phyloP scores from a whole-genome alignment of 2,888 invertebrate genomes.

The Sphaeridia pumilis region DNA sequence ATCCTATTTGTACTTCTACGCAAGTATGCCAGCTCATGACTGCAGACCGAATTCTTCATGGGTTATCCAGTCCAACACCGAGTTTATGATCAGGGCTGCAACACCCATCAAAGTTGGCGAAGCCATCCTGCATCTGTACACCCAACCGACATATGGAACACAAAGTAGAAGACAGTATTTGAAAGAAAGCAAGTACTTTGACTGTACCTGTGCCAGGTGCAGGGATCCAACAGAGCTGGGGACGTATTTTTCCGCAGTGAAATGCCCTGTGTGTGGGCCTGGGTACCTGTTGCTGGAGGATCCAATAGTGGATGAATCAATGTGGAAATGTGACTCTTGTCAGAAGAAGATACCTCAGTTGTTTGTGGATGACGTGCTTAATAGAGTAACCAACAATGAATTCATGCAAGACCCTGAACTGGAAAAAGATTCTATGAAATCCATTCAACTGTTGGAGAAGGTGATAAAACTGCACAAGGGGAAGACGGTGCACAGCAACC shows the following conservation, averaged over 20 bases:
- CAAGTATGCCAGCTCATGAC: conserved; percentile 27
- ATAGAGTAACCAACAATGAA: not conserved
- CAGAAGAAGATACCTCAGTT: not conserved
- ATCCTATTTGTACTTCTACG: conserved; percentile 23
- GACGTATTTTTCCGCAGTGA: conserved; percentile 28
- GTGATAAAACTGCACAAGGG: conserved; percentile 17
- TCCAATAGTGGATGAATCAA: conserved; percentile 11
- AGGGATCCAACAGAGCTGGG: conserved; percentile 23
- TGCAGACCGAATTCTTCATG: conserved; percentile 31
- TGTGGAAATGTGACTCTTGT: conserved; percentile 6
- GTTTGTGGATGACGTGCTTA: conserved; percentile 5
- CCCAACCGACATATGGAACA: conserved; percentile 23
- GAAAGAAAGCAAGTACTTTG: conserved; percentile 27
- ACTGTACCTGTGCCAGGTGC: conserved; percentile 25
- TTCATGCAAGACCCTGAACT: not conserved
- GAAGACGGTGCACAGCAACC: conserved; percentile 24
- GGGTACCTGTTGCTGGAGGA: conserved; percentile 4
- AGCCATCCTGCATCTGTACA: conserved; percentile 23
- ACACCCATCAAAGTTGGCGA: conserved; percentile 22
- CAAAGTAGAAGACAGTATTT: conserved; percentile 18
- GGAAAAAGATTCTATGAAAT: conserved; percentile 3
- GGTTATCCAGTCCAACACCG: conserved; percentile 25
- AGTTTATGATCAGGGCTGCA: conserved; percentile 28
- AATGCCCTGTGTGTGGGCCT: conserved; percentile 20
- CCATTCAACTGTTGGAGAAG: conserved; percentile 17